A percentile compares a stretch with the other conserved stretches of the same genome.
Evolutionary conservation across 2,888 invertebrate species (phyloP).

Genomic region (Dioctria rufipes): DNA sequence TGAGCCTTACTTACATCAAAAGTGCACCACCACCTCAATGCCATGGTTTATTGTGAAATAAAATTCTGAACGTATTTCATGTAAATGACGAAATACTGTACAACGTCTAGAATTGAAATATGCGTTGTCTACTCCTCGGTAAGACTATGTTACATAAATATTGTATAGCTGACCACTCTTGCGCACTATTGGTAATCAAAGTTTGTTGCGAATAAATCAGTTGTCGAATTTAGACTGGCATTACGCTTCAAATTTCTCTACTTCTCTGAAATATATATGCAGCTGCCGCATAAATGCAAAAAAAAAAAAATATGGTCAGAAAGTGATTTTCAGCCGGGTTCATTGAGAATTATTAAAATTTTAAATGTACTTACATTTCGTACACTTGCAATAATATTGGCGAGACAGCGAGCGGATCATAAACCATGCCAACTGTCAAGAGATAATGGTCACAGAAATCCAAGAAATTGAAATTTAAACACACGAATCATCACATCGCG

Average conservation of each 20-base stretch:
- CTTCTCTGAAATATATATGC: neutral
- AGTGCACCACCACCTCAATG: no score
- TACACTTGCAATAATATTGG: neutral
- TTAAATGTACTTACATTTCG: constrained; percentile 14
- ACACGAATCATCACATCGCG: constrained; percentile 31
- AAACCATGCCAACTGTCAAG: neutral
- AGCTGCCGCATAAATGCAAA: constrained; percentile 8
- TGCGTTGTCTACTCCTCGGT: neutral
- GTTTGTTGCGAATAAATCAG: constrained; percentile 32
- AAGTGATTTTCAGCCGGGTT: neutral
- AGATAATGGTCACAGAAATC: constrained; percentile 7
- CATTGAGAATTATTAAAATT: constrained; percentile 39
- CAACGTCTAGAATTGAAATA: neutral
- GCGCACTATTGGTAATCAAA: constrained; percentile 15
- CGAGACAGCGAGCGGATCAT: neutral
- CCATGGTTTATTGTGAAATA: neutral
- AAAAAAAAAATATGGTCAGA: neutral
- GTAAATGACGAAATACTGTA: neutral
- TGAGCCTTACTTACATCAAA: no score
- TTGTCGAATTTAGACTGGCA: constrained; percentile 30
- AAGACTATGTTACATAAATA: neutral
- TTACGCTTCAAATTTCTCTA: neutral
- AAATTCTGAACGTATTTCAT: neutral
- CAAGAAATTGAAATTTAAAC: constrained; percentile 48
- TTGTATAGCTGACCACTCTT: neutral